phyloP scores from a whole-genome alignment of 2,113 vertebrate genomes.

The Pongo pygmaeus region DNA sequence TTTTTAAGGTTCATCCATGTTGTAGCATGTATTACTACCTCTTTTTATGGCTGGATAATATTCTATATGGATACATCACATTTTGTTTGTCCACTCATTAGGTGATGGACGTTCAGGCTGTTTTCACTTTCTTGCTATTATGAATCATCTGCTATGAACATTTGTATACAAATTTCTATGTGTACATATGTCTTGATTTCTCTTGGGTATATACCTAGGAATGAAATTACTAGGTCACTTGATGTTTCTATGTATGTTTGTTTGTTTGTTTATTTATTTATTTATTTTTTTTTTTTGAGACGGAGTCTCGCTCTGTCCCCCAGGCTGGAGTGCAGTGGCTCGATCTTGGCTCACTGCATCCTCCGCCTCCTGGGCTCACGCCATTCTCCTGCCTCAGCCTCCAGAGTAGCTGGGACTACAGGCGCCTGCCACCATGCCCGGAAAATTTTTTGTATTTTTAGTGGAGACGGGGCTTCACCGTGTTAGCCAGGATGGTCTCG shows the following conservation, averaged over 20 bases:
- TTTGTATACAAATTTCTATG: background rate
- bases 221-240: background rate
- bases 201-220: background rate
- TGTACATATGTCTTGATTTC: background rate
- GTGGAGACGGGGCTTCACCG: too few relatives aligned
- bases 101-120: background rate
- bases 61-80: background rate
- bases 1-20: background rate
- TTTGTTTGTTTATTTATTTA: too few relatives aligned
- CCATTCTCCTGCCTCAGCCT: too few relatives aligned
- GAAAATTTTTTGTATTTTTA: too few relatives aligned
- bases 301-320: too few relatives aligned
- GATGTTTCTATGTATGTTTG: background rate
- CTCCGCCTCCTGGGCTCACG: too few relatives aligned
- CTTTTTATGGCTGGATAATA: background rate
- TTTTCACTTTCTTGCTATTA: background rate
- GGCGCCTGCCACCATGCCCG: too few relatives aligned
- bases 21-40: background rate
- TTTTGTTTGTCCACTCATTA: background rate
- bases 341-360: too few relatives aligned
- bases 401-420: too few relatives aligned
- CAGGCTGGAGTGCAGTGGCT: too few relatives aligned
- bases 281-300: too few relatives aligned
- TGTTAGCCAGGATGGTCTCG: too few relatives aligned
- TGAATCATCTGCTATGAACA: background rate